These are phyloP conservation scores for Caenorhabditis sulstoni DNA, from an alignment of 2,888 invertebrate species.

Conservation along the genomic window DNA sequence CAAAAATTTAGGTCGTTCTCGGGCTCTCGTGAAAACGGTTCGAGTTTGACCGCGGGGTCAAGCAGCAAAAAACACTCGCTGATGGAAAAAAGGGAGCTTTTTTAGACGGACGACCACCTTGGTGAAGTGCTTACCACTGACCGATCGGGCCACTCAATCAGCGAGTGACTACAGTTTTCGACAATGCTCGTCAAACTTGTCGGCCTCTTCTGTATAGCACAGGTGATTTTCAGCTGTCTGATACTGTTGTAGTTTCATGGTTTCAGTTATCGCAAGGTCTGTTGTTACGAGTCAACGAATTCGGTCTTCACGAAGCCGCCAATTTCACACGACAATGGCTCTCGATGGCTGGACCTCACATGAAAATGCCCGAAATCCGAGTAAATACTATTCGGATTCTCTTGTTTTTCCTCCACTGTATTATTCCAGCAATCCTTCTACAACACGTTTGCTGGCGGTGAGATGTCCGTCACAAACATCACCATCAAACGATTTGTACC, in stretches of 20 bases:
- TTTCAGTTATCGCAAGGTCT: conserved; percentile 34
- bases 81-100: conserved; percentile 2
- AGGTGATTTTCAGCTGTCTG: too few species aligned
- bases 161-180: conserved; percentile 12
- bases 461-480: conserved; percentile 72
- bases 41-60: conserved; percentile 28
- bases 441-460: conserved; percentile 74
- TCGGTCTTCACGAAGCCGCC: conserved; percentile 75
- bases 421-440: conserved; percentile 69
- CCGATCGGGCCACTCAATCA: not conserved
- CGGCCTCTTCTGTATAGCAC: conserved; percentile 36
- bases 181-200: conserved; percentile 49
- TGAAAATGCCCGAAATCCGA: conserved; percentile 72
- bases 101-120: conserved; percentile 41
- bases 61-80: conserved; percentile 11
- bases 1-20: conserved; percentile 38
- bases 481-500: conserved; percentile 72
- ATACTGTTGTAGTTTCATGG: too few species aligned
- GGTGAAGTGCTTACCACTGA: conserved; percentile 30
- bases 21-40: conserved; percentile 35
- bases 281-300: conserved; percentile 72
- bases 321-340: conserved; percentile 78
- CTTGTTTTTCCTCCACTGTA: not conserved
- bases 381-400: conserved; percentile 36
- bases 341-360: conserved; percentile 71